These are phyloP conservation scores for Pantherophis alleghaniensis DNA, from an alignment of 2,797 vertebrate species.

Conservation along the genomic window DNA sequence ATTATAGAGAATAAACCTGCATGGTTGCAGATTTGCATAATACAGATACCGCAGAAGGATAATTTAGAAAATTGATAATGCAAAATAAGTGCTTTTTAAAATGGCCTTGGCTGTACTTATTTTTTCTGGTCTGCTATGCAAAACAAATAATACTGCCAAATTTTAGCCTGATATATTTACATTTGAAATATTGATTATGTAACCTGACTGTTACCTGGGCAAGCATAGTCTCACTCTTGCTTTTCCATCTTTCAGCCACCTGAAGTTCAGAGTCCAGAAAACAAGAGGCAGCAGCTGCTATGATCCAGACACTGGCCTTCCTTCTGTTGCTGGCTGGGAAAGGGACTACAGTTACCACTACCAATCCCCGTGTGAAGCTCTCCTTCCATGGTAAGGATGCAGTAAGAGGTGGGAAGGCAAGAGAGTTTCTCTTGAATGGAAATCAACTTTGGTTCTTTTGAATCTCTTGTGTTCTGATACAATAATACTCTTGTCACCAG, in stretches of 20 bases:
- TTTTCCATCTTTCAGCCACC: slow-evolving; percentile 55
- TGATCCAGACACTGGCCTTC: slow-evolving; percentile 56
- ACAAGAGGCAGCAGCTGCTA: slow-evolving; percentile 52
- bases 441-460: neutral
- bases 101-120: neutral
- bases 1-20: neutral
- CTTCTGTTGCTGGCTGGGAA: slow-evolving; percentile 45
- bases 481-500: neutral
- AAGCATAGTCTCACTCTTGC: neutral
- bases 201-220: neutral
- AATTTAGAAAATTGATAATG: neutral
- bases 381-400: slow-evolving; percentile 69
- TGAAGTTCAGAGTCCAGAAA: slow-evolving; percentile 58
- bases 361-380: slow-evolving; percentile 70
- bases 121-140: neutral
- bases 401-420: neutral
- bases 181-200: neutral
- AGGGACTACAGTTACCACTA: neutral
- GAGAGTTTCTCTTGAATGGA: neutral
- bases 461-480: neutral
- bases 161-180: neutral
- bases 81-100: neutral
- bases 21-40: neutral
- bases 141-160: neutral
- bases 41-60: neutral